Percentiles rank a stretch among this genome's conserved stretches.
Evolutionary conservation across 2,888 invertebrate species (phyloP).

Genomic region (Acanthosepion esculentum): DNA sequence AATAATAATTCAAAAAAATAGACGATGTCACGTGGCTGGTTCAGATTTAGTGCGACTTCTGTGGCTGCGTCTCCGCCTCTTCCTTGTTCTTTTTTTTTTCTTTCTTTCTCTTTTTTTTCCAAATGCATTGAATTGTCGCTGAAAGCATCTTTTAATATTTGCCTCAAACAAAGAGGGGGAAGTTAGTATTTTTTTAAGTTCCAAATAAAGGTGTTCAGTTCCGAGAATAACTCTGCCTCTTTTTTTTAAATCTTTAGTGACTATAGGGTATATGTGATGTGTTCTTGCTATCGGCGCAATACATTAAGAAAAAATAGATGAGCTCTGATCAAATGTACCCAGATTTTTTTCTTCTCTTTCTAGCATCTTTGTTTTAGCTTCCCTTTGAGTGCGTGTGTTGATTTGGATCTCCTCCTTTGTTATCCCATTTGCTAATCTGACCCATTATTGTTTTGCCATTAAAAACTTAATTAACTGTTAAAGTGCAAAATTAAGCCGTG

Average conservation of each 20-base stretch:
- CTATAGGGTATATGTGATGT: not conserved
- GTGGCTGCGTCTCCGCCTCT: not conserved
- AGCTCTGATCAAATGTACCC: not conserved
- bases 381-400: not conserved
- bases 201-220: slow-evolving; percentile 5
- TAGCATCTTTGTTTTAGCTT: not conserved
- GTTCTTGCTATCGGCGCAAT: not conserved
- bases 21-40: not conserved
- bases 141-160: slow-evolving; percentile 33
- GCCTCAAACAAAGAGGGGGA: not conserved
- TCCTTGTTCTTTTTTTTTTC: not conserved
- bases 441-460: not conserved
- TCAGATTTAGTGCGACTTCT: slow-evolving; percentile 33
- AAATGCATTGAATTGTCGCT: not conserved
- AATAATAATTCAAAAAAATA: not conserved
- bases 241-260: not conserved
- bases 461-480: not conserved
- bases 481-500: not conserved
- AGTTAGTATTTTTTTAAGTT: not conserved
- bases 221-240: not conserved
- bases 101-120: not conserved
- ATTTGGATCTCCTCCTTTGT: slow-evolving; percentile 4
- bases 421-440: not conserved
- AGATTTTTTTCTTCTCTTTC: not conserved
- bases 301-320: not conserved